Percentiles rank a stretch among this genome's conserved stretches.
These are phyloP conservation scores for Andricus curvator DNA, from an alignment of 2,888 invertebrate species.

Conservation along the genomic window DNA sequence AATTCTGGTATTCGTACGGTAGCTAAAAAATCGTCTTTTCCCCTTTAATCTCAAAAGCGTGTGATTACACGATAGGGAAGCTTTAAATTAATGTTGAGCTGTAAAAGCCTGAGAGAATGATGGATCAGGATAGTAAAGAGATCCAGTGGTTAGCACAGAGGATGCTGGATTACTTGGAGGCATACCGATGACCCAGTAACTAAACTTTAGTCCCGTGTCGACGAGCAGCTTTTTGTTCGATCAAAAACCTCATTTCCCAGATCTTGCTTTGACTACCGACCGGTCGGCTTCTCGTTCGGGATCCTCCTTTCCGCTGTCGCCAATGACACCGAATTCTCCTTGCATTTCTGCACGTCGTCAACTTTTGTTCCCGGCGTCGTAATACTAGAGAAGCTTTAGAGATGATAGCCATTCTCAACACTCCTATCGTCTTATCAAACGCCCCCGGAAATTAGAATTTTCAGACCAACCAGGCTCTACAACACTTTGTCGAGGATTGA, in stretches of 20 bases:
- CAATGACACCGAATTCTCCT: conserved; percentile 27
- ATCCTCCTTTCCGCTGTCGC: conserved; percentile 38
- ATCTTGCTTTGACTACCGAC: conserved; percentile 28
- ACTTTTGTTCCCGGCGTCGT: conserved; percentile 25
- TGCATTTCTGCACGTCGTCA: conserved; percentile 23
- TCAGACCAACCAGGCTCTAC: background rate
- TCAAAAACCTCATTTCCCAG: conserved; percentile 34
- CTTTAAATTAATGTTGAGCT: conserved; percentile 29
- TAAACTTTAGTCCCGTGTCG: conserved; percentile 27
- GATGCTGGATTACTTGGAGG: conserved; percentile 35
- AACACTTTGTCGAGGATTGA: conserved; percentile 8
- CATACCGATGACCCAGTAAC: conserved; percentile 28
- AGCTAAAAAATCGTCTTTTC: too few species aligned
- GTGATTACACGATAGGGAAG: background rate
- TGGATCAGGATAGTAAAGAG: conserved; percentile 5
- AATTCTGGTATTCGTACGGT: too few species aligned
- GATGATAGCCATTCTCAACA: background rate
- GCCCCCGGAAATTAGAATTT: conserved; percentile 23
- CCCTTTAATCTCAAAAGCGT: background rate
- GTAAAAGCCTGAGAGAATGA: conserved; percentile 8
- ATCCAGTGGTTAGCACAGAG: background rate
- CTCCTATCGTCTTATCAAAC: background rate
- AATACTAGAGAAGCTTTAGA: background rate
- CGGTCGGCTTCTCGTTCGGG: conserved; percentile 7
- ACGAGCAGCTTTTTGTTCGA: conserved; percentile 34